phyloP scores from a whole-genome alignment of 2,888 invertebrate genomes.

The Sepioteuthis lessoniana region DNA sequence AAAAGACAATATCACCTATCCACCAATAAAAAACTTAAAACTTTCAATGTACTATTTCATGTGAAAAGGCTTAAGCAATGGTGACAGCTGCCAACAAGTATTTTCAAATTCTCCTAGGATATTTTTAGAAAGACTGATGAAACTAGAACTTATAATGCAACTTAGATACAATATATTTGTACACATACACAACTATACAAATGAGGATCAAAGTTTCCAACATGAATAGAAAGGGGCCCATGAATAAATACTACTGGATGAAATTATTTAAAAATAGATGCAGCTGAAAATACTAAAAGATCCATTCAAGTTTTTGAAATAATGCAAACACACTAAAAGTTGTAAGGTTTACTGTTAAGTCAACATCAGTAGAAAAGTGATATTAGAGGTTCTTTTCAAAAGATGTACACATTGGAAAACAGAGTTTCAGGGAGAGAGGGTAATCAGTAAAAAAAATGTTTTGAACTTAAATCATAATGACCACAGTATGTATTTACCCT shows the following conservation, averaged over 20 bases:
- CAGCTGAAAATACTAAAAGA: constrained; percentile 11
- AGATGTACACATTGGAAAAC: neutral
- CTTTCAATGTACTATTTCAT: no score
- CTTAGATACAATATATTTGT: neutral
- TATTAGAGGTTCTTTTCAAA: neutral
- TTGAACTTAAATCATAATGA: no score
- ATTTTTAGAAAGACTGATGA: neutral
- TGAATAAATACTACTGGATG: neutral
- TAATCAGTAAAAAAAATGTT: no score
- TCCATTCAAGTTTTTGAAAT: neutral
- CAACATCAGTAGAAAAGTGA: neutral
- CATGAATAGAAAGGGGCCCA: neutral
- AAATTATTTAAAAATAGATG: neutral
- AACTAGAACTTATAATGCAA: neutral
- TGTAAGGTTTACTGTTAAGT: neutral
- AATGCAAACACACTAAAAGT: neutral
- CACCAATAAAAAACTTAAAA: no score
- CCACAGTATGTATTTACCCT: no score
- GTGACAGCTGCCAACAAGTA: constrained; percentile 21
- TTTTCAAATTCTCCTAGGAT: neutral
- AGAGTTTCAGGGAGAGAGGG: no score
- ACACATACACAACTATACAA: neutral
- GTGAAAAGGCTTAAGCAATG: neutral
- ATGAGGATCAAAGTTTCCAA: neutral
- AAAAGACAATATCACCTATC: neutral